Evolutionary conservation across 1,140 invertebrate genomes (phyloP).

Genomic region (Saccostrea cuccullata): DNA sequence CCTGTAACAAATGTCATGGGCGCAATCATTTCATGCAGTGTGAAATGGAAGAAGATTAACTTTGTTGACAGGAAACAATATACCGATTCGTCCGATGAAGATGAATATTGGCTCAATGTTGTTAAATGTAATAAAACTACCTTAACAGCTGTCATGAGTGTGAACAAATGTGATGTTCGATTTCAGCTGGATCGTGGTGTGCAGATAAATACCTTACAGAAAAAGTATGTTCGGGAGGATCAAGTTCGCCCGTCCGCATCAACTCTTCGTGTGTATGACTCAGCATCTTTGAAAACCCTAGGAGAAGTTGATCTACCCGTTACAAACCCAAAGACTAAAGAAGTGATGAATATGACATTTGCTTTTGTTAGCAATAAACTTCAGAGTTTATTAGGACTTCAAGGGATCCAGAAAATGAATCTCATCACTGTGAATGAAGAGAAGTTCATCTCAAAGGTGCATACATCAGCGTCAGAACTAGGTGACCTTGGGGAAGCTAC

Average conservation of each 20-base stretch:
- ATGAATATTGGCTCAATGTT: slow-evolving; percentile 35
- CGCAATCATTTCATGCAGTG: slow-evolving; percentile 53
- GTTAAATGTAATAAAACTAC: background rate
- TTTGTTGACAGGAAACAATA: slow-evolving; percentile 18
- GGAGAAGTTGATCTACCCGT: slow-evolving; percentile 42
- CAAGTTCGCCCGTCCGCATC: slow-evolving; percentile 28
- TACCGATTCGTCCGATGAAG: background rate
- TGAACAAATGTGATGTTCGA: slow-evolving; percentile 26
- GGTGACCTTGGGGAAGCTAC: slow-evolving; percentile 47
- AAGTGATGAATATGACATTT: background rate
- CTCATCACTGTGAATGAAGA: slow-evolving; percentile 44
- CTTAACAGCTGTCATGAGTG: slow-evolving; percentile 16
- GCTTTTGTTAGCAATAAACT: slow-evolving; percentile 44
- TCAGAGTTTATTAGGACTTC: slow-evolving; percentile 38
- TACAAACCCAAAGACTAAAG: slow-evolving; percentile 40
- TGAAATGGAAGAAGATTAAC: slow-evolving; percentile 51
- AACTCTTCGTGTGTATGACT: slow-evolving; percentile 26
- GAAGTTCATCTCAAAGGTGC: slow-evolving; percentile 37
- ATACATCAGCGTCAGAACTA: background rate
- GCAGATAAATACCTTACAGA: slow-evolving; percentile 48
- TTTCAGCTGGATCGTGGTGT: slow-evolving; percentile 52
- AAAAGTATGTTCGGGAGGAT: slow-evolving; percentile 37
- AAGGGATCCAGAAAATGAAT: slow-evolving; percentile 36
- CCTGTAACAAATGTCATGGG: slow-evolving; percentile 45
- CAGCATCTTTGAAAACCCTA: background rate